Conservation (phyloP, 2,888 invertebrate species). For the Epinotia nisella region DNA sequence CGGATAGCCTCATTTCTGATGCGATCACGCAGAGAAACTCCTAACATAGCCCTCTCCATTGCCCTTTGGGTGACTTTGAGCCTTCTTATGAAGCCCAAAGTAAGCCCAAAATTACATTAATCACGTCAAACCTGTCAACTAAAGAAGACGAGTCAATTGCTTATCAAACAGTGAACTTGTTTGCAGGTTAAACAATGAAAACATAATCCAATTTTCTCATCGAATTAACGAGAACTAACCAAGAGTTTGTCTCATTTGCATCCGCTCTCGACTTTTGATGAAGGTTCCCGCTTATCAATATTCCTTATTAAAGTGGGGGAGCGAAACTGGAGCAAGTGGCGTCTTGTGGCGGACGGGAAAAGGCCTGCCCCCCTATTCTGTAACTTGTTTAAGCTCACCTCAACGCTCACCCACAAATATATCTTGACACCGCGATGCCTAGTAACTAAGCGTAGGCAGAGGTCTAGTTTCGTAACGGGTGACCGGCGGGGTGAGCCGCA, state of each 20-base stretch:
- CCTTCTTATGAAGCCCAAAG: too few relatives aligned
- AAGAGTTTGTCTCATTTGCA: conserved; percentile 38
- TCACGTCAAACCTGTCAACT: neutral
- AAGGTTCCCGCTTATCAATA: conserved; percentile 29
- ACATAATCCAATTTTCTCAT: conserved; percentile 36
- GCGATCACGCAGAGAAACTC: too few relatives aligned
- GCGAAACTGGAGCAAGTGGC: conserved; percentile 8
- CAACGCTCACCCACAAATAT: too few relatives aligned
- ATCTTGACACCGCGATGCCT: too few relatives aligned
- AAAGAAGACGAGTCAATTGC: neutral
- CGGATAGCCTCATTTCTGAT: too few relatives aligned
- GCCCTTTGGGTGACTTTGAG: too few relatives aligned
- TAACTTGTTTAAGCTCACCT: too few relatives aligned
- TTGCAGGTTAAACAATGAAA: conserved; percentile 29
- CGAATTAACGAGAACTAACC: conserved; percentile 39
- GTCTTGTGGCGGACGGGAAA: neutral
- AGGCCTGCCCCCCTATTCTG: too few relatives aligned
- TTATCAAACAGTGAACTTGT: conserved; percentile 11
- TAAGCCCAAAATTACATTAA: neutral
- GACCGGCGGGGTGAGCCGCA: too few relatives aligned
- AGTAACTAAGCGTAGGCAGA: too few relatives aligned
- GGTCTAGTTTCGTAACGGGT: too few relatives aligned
- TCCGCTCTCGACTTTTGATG: conserved; percentile 37
- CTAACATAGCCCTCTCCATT: too few relatives aligned
- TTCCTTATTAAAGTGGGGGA: conserved; percentile 23